phyloP scores from a whole-genome alignment of 2,797 vertebrate genomes.

The Todus mexicanus region DNA sequence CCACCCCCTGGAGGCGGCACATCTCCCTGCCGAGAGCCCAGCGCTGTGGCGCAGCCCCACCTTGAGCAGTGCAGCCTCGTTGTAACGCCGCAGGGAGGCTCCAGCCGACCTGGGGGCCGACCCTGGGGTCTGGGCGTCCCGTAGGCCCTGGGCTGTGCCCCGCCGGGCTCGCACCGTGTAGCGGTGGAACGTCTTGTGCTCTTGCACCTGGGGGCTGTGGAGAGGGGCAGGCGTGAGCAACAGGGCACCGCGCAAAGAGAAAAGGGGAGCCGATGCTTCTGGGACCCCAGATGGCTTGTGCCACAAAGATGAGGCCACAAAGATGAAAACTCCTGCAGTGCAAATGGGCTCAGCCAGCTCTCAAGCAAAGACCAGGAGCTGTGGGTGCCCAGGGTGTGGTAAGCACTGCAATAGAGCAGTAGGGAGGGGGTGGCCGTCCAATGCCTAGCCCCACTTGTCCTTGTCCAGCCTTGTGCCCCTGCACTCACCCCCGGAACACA shows the following conservation, averaged over 20 bases:
- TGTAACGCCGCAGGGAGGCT: slow-evolving; percentile 88
- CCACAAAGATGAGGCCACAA: too few relatives aligned
- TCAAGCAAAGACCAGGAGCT: neutral
- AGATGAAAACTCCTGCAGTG: fast-evolving
- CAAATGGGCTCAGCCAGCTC: neutral
- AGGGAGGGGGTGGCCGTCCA: neutral
- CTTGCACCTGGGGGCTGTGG: slow-evolving; percentile 81
- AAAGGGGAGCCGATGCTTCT: neutral
- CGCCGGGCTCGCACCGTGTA: slow-evolving; percentile 93
- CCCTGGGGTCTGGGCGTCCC: slow-evolving; percentile 83
- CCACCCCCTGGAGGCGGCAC: neutral
- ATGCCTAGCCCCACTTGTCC: neutral
- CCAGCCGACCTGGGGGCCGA: slow-evolving; percentile 86
- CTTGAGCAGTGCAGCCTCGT: slow-evolving; percentile 85
- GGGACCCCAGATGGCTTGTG: neutral
- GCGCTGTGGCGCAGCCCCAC: slow-evolving; percentile 34
- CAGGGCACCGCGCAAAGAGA: neutral
- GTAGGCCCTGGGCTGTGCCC: slow-evolving; percentile 86
- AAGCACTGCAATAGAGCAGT: neutral
- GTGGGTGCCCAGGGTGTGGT: neutral
- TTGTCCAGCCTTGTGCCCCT: neutral
- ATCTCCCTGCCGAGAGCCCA: fast-evolving
- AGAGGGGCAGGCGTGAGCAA: neutral
- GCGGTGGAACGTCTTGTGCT: slow-evolving; percentile 96
- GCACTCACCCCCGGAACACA: slow-evolving; percentile 87